A percentile compares a stretch with the other conserved stretches of the same genome.
These are phyloP conservation scores for Megalurothrips usitatus DNA, from an alignment of 2,888 invertebrate genomes.

Conservation along the genomic window DNA sequence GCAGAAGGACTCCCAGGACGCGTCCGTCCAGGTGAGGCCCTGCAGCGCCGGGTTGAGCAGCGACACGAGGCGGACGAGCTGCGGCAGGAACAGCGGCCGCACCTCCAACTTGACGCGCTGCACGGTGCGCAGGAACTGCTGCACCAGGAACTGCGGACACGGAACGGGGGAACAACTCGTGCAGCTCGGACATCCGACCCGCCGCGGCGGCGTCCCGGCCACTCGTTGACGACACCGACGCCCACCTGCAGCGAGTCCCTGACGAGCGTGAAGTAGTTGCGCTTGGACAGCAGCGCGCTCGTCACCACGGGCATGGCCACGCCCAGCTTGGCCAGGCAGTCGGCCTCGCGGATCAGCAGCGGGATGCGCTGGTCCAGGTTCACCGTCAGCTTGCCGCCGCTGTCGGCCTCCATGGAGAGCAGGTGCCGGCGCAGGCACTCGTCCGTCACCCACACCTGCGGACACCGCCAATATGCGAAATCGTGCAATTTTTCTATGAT, in stretches of 20 bases:
- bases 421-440: slow-evolving; percentile 59
- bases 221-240: no score
- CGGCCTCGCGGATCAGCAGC: slow-evolving; percentile 75
- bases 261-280: slow-evolving; percentile 68
- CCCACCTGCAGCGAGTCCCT: slow-evolving; percentile 73
- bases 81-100: slow-evolving; percentile 82
- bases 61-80: slow-evolving; percentile 76
- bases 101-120: slow-evolving; percentile 79
- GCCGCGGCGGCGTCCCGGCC: no score
- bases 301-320: slow-evolving; percentile 78
- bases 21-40: slow-evolving; percentile 80
- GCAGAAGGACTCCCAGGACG: slow-evolving; percentile 74
- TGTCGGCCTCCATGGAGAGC: slow-evolving; percentile 57
- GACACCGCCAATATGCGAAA: slow-evolving; percentile 34
- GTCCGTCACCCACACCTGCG: slow-evolving; percentile 62
- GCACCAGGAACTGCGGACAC: slow-evolving; percentile 63
- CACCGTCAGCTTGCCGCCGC: slow-evolving; percentile 63
- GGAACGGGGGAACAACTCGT: no score
- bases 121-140: slow-evolving; percentile 68
- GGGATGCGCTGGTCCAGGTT: slow-evolving; percentile 73
- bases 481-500: background rate
- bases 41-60: slow-evolving; percentile 77
- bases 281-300: slow-evolving; percentile 69
- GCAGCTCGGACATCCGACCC: no score
- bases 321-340: slow-evolving; percentile 76